phyloP scores from a whole-genome alignment of 2,113 vertebrate genomes.

The Oriolus oriolus region DNA sequence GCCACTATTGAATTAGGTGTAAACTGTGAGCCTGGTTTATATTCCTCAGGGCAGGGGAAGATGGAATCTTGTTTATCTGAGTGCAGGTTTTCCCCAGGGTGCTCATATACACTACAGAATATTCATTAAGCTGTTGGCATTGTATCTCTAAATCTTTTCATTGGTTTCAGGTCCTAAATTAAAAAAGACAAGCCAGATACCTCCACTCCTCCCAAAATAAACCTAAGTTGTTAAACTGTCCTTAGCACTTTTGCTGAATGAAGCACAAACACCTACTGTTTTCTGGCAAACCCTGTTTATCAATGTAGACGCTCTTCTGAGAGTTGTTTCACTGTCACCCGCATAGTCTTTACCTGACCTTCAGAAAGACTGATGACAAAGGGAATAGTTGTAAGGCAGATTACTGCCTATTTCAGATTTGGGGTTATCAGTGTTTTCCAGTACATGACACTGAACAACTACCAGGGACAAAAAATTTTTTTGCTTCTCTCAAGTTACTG shows the following conservation, averaged over 20 bases:
- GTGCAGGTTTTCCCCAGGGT: background rate
- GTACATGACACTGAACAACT: background rate
- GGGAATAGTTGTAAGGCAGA: background rate
- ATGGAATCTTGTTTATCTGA: background rate
- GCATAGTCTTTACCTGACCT: background rate
- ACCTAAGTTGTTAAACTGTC: background rate
- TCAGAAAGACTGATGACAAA: background rate
- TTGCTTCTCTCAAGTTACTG: background rate
- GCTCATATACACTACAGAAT: background rate
- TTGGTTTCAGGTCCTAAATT: background rate
- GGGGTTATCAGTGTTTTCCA: background rate
- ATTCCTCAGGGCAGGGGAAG: background rate
- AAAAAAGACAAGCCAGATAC: background rate
- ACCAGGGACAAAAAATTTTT: background rate
- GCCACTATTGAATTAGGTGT: background rate
- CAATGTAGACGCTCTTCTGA: background rate
- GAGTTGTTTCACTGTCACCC: background rate
- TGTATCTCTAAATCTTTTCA: background rate
- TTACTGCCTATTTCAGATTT: background rate
- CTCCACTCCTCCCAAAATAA: background rate
- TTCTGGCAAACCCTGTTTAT: background rate
- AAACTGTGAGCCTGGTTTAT: background rate
- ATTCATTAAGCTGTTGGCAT: background rate
- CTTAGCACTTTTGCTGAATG: background rate
- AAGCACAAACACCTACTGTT: background rate